phyloP scores from a whole-genome alignment of 1,140 invertebrate genomes.

The Drosophila pallidifrons region DNA sequence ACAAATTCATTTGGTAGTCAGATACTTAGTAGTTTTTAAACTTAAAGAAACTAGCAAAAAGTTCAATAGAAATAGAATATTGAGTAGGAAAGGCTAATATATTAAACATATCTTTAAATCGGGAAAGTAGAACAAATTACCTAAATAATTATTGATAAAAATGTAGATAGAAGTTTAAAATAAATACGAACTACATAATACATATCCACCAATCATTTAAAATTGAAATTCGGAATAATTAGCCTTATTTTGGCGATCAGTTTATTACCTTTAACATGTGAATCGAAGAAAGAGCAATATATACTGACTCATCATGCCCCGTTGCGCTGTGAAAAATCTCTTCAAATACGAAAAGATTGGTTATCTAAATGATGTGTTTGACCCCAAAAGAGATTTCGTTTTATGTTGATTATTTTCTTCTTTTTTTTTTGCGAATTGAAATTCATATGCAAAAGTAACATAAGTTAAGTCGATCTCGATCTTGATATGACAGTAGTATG shows the following conservation, averaged over 20 bases:
- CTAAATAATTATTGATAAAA: no score
- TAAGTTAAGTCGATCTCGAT: constrained; percentile 31
- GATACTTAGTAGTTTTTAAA: no score
- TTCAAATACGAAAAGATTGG: constrained; percentile 9
- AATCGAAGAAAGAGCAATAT: neutral
- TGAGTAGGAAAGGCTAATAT: no score
- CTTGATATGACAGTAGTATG: constrained; percentile 23
- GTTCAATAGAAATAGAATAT: no score
- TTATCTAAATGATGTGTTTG: constrained; percentile 20
- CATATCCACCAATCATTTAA: no score
- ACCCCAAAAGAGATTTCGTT: constrained; percentile 12
- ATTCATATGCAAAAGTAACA: constrained; percentile 26
- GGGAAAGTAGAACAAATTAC: no score
- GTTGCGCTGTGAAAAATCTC: constrained; percentile 5
- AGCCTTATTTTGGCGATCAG: neutral
- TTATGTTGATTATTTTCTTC: neutral
- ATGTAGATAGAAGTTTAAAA: no score
- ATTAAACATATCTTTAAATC: no score
- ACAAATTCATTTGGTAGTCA: no score
- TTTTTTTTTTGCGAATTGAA: constrained; percentile 14
- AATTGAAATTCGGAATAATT: neutral
- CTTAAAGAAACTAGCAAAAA: no score
- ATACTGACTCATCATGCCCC: constrained; percentile 24
- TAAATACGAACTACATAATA: no score
- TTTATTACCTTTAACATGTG: neutral